A percentile compares a stretch with the other conserved stretches of the same genome.
Conservation (phyloP, 2,113 vertebrate species). For the Nanorana parkeri region DNA sequence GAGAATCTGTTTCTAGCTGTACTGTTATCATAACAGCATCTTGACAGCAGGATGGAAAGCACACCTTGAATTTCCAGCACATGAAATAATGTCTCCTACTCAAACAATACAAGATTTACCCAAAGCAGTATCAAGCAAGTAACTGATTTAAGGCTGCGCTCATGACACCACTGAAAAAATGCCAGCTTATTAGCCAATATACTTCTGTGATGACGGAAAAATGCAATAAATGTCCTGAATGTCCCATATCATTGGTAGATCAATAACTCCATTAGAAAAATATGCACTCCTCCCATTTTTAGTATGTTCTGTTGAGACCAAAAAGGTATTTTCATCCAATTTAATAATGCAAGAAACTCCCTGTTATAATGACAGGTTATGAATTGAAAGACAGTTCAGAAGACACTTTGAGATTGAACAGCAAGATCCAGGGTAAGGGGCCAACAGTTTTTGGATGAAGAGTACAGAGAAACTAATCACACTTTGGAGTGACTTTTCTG, state of each 20-base stretch:
- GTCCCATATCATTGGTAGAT: conserved; percentile 44
- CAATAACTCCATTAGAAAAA: conserved; percentile 34
- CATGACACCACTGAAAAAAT: not conserved
- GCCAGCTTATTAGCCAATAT: conserved; percentile 13
- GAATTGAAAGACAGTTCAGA: conserved; percentile 39
- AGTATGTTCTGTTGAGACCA: conserved; percentile 14
- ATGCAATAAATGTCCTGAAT: conserved; percentile 13
- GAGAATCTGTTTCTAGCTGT: conserved; percentile 10
- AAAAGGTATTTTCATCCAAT: conserved; percentile 18
- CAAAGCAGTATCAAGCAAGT: not conserved
- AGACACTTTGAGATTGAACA: conserved; percentile 34
- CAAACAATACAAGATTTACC: conserved; percentile 15
- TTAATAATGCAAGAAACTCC: conserved; percentile 34
- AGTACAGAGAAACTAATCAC: conserved; percentile 24
- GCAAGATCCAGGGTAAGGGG: conserved; percentile 19
- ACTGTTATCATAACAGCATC: conserved; percentile 38
- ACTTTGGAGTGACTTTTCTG: conserved; percentile 18
- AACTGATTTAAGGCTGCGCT: conserved; percentile 1
- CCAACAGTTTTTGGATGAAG: conserved; percentile 45
- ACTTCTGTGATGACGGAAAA: conserved; percentile 19
- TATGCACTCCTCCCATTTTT: conserved; percentile 27
- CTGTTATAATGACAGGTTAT: conserved; percentile 30
- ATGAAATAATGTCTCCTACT: conserved; percentile 18
- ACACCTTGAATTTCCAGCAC: conserved; percentile 42
- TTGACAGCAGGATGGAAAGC: conserved; percentile 28